A percentile compares a stretch with the other conserved stretches of the same genome.
Evolutionary conservation across 1,140 invertebrate genomes (phyloP).

Genomic region (Rhyacophila brunnea): DNA sequence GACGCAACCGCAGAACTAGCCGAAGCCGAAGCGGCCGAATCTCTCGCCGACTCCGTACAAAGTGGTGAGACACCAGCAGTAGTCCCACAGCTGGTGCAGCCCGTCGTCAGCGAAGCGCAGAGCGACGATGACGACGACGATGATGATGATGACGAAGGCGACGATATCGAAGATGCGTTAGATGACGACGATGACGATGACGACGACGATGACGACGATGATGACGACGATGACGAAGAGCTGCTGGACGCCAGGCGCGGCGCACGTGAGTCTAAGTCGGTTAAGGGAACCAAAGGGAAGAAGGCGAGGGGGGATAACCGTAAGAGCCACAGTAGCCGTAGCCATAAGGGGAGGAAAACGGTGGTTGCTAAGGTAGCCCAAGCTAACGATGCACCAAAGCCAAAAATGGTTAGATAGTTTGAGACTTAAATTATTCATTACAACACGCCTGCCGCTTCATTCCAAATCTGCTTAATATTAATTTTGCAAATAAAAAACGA

Average conservation of each 20-base stretch:
- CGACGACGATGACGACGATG: slow-evolving; percentile 62
- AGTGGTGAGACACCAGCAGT: slow-evolving; percentile 40
- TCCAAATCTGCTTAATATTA: too few relatives aligned
- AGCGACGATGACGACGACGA: slow-evolving; percentile 55
- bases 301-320: slow-evolving; percentile 45
- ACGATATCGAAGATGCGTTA: slow-evolving; percentile 61
- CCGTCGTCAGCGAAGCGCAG: slow-evolving; percentile 38
- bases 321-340: slow-evolving; percentile 49
- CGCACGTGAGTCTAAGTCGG: slow-evolving; percentile 81
- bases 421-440: not conserved
- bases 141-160: slow-evolving; percentile 61
- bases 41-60: slow-evolving; percentile 39
- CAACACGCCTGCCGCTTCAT: not conserved
- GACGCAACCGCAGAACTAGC: slow-evolving; percentile 45
- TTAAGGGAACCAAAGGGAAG: slow-evolving; percentile 54
- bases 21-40: slow-evolving; percentile 45
- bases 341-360: slow-evolving; percentile 35
- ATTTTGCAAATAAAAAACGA: too few relatives aligned
- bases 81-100: slow-evolving; percentile 35
- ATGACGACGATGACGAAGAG: slow-evolving; percentile 59
- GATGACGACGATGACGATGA: slow-evolving; percentile 61
- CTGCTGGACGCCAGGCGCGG: slow-evolving; percentile 61
- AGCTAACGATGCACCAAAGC: slow-evolving; percentile 43
- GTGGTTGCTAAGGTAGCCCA: slow-evolving; percentile 45
- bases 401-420: slow-evolving; percentile 56